Evolutionary conservation across 2,888 invertebrate species (phyloP).

Genomic region (Teleogryllus oceanicus): DNA sequence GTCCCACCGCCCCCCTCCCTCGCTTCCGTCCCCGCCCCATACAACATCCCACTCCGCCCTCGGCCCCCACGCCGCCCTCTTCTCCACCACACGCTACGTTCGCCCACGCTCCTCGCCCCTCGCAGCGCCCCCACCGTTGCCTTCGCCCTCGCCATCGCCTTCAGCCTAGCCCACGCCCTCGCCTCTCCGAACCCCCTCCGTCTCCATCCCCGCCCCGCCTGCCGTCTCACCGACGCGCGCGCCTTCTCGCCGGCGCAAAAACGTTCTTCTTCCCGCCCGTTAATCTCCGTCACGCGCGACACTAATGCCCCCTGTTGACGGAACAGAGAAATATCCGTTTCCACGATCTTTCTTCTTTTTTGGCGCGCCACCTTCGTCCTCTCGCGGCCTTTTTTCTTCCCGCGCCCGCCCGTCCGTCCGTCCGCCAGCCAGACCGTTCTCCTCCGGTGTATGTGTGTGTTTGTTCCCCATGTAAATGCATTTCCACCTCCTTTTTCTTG

Average conservation of each 20-base stretch:
- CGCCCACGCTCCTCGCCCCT: too few relatives aligned
- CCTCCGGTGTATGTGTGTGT: not conserved
- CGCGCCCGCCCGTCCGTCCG: too few relatives aligned
- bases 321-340: conserved; percentile 18
- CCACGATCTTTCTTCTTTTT: conserved; percentile 18
- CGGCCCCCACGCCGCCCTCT: not conserved
- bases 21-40: not conserved
- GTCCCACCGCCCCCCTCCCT: not conserved
- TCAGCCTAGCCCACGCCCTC: not conserved
- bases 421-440: not conserved
- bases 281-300: conserved; percentile 10
- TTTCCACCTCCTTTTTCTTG: not conserved
- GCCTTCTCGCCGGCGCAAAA: not conserved
- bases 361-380: not conserved
- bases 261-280: not conserved
- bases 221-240: not conserved
- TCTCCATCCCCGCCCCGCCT: not conserved
- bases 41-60: not conserved
- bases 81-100: too few relatives aligned
- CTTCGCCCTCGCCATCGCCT: too few relatives aligned
- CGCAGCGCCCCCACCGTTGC: too few relatives aligned
- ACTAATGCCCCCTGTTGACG: conserved; percentile 18
- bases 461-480: not conserved
- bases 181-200: not conserved
- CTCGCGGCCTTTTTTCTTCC: not conserved